A percentile compares a stretch with the other conserved stretches of the same genome.
Evolutionary conservation across 2,797 vertebrate species (phyloP).

Genomic region (Paratrypauchen microcephalus): DNA sequence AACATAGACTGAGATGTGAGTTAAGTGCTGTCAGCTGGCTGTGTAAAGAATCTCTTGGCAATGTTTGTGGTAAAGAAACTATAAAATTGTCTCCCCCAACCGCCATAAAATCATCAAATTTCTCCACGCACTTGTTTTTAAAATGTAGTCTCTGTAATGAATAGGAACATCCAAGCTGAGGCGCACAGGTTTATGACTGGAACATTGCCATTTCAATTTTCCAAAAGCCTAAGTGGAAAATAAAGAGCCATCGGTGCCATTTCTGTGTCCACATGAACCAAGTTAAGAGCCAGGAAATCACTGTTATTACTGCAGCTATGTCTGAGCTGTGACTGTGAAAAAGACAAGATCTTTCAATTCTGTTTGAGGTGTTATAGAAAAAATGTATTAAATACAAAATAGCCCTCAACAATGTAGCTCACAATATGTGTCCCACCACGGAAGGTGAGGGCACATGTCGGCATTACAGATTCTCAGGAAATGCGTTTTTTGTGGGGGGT

Average conservation of each 20-base stretch:
- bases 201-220: constrained; percentile 40
- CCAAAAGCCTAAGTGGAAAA: constrained; percentile 14
- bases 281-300: constrained; percentile 23
- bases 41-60: constrained; percentile 19
- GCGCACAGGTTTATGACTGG: constrained; percentile 20
- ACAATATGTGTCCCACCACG: too few species aligned
- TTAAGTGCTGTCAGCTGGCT: constrained; percentile 22
- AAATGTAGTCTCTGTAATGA: constrained; percentile 30
- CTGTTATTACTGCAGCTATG: constrained; percentile 42
- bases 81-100: constrained; percentile 18
- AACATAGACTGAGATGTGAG: neutral
- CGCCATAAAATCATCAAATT: constrained; percentile 37
- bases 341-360: constrained; percentile 23
- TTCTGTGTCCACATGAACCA: constrained; percentile 18
- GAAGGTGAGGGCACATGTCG: too few species aligned
- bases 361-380: constrained; percentile 3
- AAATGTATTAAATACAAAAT: neutral
- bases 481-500: too few species aligned
- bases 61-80: constrained; percentile 14
- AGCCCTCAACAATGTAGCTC: neutral
- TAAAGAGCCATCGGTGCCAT: constrained; percentile 12
- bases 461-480: too few species aligned
- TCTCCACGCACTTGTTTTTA: constrained; percentile 23
- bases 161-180: constrained; percentile 12
- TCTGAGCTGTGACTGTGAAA: constrained; percentile 35